These are phyloP conservation scores for Typhlichthys subterraneus DNA, from an alignment of 2,797 vertebrate species.

Conservation along the genomic window DNA sequence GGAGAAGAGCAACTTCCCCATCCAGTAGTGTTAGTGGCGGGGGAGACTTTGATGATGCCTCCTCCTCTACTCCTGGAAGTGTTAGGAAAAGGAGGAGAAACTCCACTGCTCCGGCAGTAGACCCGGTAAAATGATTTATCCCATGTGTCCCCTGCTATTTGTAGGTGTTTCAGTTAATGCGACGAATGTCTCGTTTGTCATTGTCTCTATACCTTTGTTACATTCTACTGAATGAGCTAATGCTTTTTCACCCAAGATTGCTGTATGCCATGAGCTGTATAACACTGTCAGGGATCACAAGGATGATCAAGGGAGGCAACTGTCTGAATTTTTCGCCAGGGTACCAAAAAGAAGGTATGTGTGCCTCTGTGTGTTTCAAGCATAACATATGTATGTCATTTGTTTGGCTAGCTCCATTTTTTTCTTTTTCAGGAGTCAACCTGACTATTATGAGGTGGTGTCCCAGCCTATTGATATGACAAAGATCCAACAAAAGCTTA, in stretches of 20 bases:
- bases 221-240: neutral
- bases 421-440: conserved; percentile 85
- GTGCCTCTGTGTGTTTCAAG: neutral
- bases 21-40: conserved; percentile 93
- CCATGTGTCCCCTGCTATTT: neutral
- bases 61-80: conserved; percentile 86
- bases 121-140: conserved; percentile 81
- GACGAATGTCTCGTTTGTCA: accelerated
- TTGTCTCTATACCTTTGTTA: neutral
- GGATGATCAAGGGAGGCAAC: conserved; percentile 91
- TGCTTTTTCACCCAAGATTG: conserved; percentile 79
- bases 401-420: neutral
- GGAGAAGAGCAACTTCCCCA: conserved; percentile 94
- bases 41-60: conserved; percentile 91
- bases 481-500: conserved; percentile 97
- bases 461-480: conserved; percentile 97
- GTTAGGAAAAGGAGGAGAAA: conserved; percentile 89
- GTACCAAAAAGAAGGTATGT: conserved; percentile 93
- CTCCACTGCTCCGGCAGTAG: conserved; percentile 88
- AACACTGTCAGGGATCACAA: conserved; percentile 96
- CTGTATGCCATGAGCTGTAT: conserved; percentile 96
- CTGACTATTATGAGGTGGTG: conserved; percentile 97
- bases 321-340: conserved; percentile 92
- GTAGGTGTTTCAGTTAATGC: too few relatives aligned
- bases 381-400: neutral